Evolutionary conservation across 23 tunicate species (phyloP).

Genomic region (Ascidia mentula): DNA sequence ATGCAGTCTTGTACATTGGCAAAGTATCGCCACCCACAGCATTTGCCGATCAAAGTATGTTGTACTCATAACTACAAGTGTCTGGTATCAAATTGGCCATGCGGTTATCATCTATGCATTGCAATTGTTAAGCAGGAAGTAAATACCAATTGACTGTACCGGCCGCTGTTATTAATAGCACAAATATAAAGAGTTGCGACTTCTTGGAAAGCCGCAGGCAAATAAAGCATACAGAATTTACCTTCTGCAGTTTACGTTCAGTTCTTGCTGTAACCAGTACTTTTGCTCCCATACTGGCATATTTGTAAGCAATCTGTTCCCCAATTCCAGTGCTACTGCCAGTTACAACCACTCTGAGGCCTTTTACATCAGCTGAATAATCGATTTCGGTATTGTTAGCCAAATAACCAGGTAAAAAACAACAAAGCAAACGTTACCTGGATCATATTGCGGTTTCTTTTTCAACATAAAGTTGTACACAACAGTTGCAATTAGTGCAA

Average conservation of each 20-base stretch:
- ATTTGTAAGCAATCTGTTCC: constrained; percentile 20
- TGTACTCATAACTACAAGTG: too few species aligned
- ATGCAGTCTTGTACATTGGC: too few species aligned
- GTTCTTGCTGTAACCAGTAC: constrained; percentile 12
- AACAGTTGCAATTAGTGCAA: not conserved
- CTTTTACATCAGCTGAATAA: constrained; percentile 13
- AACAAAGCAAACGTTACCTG: constrained; percentile 1
- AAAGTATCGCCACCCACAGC: too few species aligned
- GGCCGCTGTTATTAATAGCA: too few species aligned
- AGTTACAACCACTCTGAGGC: constrained; percentile 19
- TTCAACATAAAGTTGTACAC: not conserved
- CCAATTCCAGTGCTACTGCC: constrained; percentile 26
- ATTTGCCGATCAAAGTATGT: too few species aligned
- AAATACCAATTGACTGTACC: too few species aligned
- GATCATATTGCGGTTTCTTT: not conserved
- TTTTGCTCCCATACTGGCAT: constrained; percentile 28
- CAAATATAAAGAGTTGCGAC: too few species aligned
- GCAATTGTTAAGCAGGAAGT: too few species aligned
- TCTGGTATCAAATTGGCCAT: too few species aligned
- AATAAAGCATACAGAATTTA: too few species aligned
- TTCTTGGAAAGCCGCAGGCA: too few species aligned
- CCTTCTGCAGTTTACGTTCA: constrained; percentile 6
- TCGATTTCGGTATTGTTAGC: not conserved
- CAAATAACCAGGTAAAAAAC: not conserved
- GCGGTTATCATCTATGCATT: too few species aligned